Conservation (phyloP, 2,797 vertebrate genomes). For the Luscinia megarhynchos region DNA sequence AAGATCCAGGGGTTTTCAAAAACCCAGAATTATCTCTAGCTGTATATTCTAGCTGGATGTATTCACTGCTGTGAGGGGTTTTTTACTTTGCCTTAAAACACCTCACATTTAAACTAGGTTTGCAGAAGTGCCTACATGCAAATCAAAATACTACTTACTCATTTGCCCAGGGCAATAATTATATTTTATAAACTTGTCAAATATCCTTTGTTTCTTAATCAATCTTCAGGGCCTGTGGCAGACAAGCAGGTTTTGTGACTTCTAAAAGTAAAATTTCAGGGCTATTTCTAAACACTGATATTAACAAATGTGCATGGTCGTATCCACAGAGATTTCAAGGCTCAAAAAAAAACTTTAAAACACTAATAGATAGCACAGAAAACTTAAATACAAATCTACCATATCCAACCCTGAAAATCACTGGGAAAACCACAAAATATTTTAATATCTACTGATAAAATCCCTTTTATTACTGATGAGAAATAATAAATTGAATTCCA, state of each 20-base stretch:
- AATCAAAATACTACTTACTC: conserved; percentile 39
- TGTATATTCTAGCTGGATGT: not conserved
- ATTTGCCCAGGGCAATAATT: not conserved
- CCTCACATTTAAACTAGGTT: not conserved
- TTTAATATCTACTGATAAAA: not conserved
- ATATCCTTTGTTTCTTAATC: conserved; percentile 14
- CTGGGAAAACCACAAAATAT: not conserved
- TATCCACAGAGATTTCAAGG: not conserved
- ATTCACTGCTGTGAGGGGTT: not conserved
- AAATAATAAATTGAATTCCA: not conserved
- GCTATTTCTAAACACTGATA: not conserved
- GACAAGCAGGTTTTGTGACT: not conserved
- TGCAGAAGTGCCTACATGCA: not conserved
- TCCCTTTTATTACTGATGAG: not conserved
- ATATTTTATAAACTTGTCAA: conserved; percentile 39
- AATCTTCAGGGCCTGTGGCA: not conserved
- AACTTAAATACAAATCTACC: not conserved
- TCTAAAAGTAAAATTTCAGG: not conserved
- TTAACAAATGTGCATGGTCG: not conserved
- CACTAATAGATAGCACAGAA: not conserved
- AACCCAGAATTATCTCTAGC: not conserved
- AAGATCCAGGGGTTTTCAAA: not conserved
- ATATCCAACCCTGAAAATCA: not conserved
- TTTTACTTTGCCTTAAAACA: not conserved
- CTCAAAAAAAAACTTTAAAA: not conserved